phyloP scores from a whole-genome alignment of 2,888 invertebrate genomes.

The Erebia palarica region DNA sequence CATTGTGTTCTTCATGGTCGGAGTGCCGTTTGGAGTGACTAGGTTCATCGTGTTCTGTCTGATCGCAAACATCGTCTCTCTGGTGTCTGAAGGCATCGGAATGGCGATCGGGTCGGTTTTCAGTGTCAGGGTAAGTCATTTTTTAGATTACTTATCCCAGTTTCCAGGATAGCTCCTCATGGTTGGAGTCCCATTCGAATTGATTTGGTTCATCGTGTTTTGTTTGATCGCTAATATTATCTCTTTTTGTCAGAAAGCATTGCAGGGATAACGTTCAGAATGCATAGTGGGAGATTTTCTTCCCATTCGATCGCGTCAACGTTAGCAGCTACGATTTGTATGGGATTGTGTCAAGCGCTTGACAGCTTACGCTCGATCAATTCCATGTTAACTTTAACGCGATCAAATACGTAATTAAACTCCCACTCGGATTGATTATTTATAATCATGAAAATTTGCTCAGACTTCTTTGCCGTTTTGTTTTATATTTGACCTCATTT shows the following conservation, averaged over 20 bases:
- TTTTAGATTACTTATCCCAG: slow-evolving; percentile 68
- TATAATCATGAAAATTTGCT: too few relatives aligned
- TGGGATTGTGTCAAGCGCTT: too few relatives aligned
- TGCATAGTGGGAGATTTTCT: too few relatives aligned
- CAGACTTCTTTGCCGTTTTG: too few relatives aligned
- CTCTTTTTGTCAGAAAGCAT: slow-evolving; percentile 88
- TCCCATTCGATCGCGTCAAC: too few relatives aligned
- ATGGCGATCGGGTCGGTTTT: slow-evolving; percentile 88
- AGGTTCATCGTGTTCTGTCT: slow-evolving; percentile 87
- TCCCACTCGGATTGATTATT: too few relatives aligned
- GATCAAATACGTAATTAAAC: too few relatives aligned
- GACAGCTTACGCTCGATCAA: too few relatives aligned
- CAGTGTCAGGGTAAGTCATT: slow-evolving; percentile 82
- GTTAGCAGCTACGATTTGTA: too few relatives aligned
- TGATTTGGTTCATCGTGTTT: slow-evolving; percentile 85
- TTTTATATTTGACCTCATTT: too few relatives aligned
- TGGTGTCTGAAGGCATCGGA: slow-evolving; percentile 90
- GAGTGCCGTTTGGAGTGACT: slow-evolving; percentile 85
- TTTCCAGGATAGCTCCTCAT: slow-evolving; percentile 82
- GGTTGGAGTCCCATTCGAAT: slow-evolving; percentile 86
- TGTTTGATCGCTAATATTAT: slow-evolving; percentile 85
- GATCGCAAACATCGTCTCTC: slow-evolving; percentile 86
- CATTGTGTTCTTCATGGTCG: slow-evolving; percentile 85
- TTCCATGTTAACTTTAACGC: too few relatives aligned
- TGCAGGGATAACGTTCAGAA: slow-evolving; percentile 87